Evolutionary conservation across 2,113 vertebrate genomes (phyloP).

Genomic region (Forbesichthys agassizii): DNA sequence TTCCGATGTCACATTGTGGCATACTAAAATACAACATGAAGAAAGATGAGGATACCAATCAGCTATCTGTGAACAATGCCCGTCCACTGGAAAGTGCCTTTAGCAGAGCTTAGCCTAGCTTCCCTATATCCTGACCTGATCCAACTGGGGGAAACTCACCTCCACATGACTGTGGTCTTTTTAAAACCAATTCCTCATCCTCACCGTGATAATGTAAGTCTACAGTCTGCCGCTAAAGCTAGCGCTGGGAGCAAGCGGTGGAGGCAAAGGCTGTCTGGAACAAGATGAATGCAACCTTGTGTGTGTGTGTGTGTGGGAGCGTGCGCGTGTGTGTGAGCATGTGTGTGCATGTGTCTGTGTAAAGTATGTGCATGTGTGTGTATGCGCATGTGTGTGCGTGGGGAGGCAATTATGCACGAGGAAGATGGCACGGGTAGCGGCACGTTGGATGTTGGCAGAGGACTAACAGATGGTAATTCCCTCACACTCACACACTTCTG

Average conservation of each 20-base stretch:
- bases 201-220: too few relatives aligned
- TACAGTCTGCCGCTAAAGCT: constrained; percentile 9
- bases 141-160: too few relatives aligned
- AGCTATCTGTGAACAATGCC: too few relatives aligned
- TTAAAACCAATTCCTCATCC: too few relatives aligned
- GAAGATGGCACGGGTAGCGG: constrained; percentile 48
- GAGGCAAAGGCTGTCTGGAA: neutral
- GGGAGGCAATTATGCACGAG: constrained; percentile 31
- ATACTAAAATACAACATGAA: too few relatives aligned
- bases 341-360: neutral
- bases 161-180: too few relatives aligned
- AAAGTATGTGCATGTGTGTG: neutral
- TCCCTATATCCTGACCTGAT: too few relatives aligned
- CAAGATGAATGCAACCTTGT: neutral
- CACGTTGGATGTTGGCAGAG: constrained; percentile 47
- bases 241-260: neutral
- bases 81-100: too few relatives aligned
- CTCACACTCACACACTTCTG: constrained; percentile 43
- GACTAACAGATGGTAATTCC: constrained; percentile 65
- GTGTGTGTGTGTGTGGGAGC: neutral
- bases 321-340: neutral
- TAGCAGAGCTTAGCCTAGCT: too few relatives aligned
- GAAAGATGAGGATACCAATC: too few relatives aligned
- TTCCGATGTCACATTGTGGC: too few relatives aligned
- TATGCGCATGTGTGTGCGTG: neutral